Base-by-base conservation (phyloP, 2,797 vertebrate species). In the Esox masquinongy region DNA sequence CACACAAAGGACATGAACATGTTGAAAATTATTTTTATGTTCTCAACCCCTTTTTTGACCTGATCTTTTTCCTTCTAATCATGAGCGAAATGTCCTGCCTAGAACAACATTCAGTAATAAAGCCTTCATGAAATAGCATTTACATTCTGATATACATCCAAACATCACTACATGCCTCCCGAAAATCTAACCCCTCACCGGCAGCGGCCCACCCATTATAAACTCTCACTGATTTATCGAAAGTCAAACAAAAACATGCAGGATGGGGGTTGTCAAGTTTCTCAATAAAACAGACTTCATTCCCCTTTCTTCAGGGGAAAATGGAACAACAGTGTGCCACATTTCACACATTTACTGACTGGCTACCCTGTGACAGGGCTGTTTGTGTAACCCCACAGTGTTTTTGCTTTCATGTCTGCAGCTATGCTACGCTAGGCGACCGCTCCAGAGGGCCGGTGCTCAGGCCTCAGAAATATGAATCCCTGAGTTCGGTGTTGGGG, bases 401-500 rank as follows among this genome's bases (percentile, higher is more conserved):
- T 93, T 89, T 92, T 93, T 90, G 85, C 89, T 86, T 91, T 92
- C 64, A 85, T 84, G 84, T 91, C 90, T 90, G 85, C 56, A 85
- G 86, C 91, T 85, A 87, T 89, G 22, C 22, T 85, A 87, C 89
- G 22, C 22, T 12, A 61, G 80, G 79, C 73, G 77, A 81, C 81
- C 81, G 83, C 80, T 87, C 79, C 82, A 90, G 79, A 81, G 22
- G 50, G 82, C 67, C 53, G 81, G 67, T 9, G 53, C n/a, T 59
- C n/a, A n/a, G 53, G n/a, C 53, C 79, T 85, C 84, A 84, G 90
- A 93, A 92, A 93, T 86, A 82, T 80, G 85, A 92, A 83, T 85
- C 78, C 80, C 50, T 72, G 49, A 80, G 81, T 80, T 75, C 72
- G 64, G 68, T 81, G 80, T 87, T 12, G 86, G 82, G n/a, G n/a